Conservation (phyloP, 37 sponge, comb jelly and placozoan species). For the Aplysina aerophoba region DNA sequence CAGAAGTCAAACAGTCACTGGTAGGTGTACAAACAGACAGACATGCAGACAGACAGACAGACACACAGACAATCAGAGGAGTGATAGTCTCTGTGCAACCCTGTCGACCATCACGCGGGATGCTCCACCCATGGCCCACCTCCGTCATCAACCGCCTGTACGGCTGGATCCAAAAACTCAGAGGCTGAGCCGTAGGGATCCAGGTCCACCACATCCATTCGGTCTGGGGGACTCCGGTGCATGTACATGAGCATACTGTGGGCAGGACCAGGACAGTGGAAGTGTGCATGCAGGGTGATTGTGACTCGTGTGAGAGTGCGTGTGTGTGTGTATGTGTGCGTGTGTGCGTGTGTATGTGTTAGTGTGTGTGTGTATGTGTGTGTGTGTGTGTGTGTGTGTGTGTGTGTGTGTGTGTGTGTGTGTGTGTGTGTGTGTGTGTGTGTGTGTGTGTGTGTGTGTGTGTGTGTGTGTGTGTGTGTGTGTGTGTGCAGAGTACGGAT, state of each 20-base stretch:
- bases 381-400: too few species aligned
- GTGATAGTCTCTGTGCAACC: neutral
- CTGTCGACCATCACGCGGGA: neutral
- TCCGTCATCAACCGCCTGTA: slow-evolving; percentile 88
- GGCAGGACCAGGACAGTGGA: too few species aligned
- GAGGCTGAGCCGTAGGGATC: slow-evolving; percentile 97
- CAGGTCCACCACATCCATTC: slow-evolving; percentile 92
- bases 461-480: too few species aligned
- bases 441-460: too few species aligned
- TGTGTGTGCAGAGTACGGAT: too few species aligned
- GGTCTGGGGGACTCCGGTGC: slow-evolving; percentile 52
- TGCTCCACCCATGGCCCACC: slow-evolving; percentile 40
- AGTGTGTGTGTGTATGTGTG: too few species aligned
- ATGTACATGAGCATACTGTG: slow-evolving; percentile 87
- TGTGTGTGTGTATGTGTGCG: too few species aligned
- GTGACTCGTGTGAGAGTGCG: too few species aligned
- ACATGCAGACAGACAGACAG: neutral
- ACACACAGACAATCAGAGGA: neutral
- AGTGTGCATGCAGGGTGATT: too few species aligned
- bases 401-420: too few species aligned
- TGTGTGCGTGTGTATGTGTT: too few species aligned
- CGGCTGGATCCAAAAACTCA: slow-evolving; percentile 88
- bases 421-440: too few species aligned
- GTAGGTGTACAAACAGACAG: neutral
- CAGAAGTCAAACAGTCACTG: neutral